These are phyloP conservation scores for zebrafish (Danio rerio) DNA, from an alignment of 2,113 vertebrate genomes.

Conservation along the genomic window DNA sequence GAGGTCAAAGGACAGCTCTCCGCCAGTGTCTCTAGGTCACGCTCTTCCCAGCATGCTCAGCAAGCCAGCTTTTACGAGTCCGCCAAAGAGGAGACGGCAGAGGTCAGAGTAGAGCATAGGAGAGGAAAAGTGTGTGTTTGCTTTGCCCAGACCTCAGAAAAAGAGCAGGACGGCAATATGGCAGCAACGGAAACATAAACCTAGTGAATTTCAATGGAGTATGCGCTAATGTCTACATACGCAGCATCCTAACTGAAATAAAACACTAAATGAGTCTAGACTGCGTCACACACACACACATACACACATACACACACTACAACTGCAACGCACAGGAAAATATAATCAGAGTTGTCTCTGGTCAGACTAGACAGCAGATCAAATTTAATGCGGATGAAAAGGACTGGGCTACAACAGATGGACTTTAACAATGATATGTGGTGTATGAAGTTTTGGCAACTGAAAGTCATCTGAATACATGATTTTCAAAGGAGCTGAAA, in stretches of 20 bases:
- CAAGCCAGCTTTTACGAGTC: neutral
- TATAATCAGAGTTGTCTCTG: no score
- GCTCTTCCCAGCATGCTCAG: constrained; percentile 15
- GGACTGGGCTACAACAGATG: no score
- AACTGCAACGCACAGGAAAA: no score
- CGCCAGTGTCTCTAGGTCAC: neutral
- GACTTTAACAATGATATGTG: no score
- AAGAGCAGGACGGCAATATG: neutral
- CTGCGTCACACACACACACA: neutral
- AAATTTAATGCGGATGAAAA: neutral
- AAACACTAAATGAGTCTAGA: neutral
- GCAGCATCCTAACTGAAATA: neutral
- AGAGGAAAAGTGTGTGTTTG: neutral
- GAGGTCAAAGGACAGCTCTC: constrained; percentile 10
- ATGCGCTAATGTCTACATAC: neutral
- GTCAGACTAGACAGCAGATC: neutral
- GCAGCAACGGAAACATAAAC: neutral
- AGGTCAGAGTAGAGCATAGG: neutral
- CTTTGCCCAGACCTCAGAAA: neutral
- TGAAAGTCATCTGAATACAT: no score
- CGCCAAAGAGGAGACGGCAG: neutral
- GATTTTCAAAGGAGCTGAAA: no score
- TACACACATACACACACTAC: no score
- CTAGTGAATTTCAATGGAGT: neutral
- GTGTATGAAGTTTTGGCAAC: no score